Evolutionary conservation across 64 coral and sea anemone genomes (phyloP).

Genomic region (Pocillopora verrucosa): DNA sequence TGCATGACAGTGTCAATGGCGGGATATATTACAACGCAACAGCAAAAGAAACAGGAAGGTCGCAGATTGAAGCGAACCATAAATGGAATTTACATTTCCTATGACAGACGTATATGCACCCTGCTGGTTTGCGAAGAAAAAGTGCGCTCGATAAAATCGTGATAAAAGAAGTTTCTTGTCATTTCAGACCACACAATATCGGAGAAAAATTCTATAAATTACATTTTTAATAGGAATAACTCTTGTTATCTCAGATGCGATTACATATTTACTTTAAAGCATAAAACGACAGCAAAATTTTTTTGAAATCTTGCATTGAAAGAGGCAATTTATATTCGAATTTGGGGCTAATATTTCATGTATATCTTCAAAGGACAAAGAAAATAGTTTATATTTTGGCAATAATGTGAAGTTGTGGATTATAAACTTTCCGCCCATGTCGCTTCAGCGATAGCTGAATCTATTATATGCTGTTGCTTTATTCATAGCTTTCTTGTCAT

Average conservation of each 20-base stretch:
- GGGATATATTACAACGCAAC: background rate
- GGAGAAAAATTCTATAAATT: background rate
- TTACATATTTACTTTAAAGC: conserved; percentile 12
- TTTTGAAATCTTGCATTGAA: background rate
- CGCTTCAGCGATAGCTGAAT: background rate
- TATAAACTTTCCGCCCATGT: background rate
- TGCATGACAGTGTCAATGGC: background rate
- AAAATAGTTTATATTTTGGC: conserved; percentile 4
- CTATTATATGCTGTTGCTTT: conserved; percentile 20
- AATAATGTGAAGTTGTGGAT: background rate
- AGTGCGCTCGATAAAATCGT: background rate
- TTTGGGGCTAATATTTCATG: background rate
- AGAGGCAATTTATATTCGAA: background rate
- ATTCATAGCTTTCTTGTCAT: conserved; percentile 35
- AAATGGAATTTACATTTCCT: background rate
- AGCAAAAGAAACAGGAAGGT: background rate
- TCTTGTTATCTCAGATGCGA: background rate
- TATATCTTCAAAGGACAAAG: background rate
- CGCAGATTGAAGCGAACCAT: background rate
- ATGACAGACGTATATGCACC: background rate
- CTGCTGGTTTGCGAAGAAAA: background rate
- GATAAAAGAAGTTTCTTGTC: background rate
- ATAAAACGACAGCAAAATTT: background rate
- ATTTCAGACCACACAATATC: background rate
- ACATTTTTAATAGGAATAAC: background rate